Evolutionary conservation across 64 coral and sea anemone genomes (phyloP).

Genomic region (Dendrophyllia cribrosa): DNA sequence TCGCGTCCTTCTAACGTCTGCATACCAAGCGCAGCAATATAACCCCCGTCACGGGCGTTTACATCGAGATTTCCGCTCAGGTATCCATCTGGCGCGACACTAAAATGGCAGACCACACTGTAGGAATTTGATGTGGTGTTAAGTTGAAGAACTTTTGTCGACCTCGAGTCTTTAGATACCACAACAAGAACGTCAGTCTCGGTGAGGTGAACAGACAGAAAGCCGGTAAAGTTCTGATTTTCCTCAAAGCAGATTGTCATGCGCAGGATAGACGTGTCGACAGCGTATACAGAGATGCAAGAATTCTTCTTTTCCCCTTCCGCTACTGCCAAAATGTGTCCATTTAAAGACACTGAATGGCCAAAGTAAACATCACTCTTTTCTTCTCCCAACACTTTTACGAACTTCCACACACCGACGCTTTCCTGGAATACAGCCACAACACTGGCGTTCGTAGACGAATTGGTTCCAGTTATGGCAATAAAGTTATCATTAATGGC

Average conservation of each 20-base stretch:
- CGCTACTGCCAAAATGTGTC: conserved; percentile 45
- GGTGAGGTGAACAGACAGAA: conserved; percentile 32
- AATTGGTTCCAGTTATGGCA: conserved; percentile 53
- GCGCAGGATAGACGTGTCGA: background rate
- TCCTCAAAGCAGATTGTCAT: conserved; percentile 36
- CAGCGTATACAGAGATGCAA: conserved; percentile 23
- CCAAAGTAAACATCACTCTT: conserved; percentile 53
- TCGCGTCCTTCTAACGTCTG: conserved; percentile 49
- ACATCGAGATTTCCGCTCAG: conserved; percentile 72
- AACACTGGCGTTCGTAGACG: conserved; percentile 45
- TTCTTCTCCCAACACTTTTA: conserved; percentile 23
- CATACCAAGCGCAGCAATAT: conserved; percentile 69
- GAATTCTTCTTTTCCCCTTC: conserved; percentile 10
- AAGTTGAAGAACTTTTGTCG: conserved; percentile 11
- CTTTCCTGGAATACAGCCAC: conserved; percentile 75
- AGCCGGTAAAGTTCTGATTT: conserved; percentile 1
- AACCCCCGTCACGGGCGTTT: conserved; percentile 21
- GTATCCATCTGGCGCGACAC: background rate
- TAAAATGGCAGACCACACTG: conserved; percentile 4
- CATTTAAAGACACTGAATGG: conserved; percentile 50
- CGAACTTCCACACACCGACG: conserved; percentile 50
- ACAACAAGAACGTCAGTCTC: conserved; percentile 36
- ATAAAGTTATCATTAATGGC: conserved; percentile 54
- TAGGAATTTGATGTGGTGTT: conserved; percentile 6
- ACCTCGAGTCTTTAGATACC: conserved; percentile 37